Conservation (phyloP, 2,113 vertebrate species). For the Mormoops blainvillei region DNA sequence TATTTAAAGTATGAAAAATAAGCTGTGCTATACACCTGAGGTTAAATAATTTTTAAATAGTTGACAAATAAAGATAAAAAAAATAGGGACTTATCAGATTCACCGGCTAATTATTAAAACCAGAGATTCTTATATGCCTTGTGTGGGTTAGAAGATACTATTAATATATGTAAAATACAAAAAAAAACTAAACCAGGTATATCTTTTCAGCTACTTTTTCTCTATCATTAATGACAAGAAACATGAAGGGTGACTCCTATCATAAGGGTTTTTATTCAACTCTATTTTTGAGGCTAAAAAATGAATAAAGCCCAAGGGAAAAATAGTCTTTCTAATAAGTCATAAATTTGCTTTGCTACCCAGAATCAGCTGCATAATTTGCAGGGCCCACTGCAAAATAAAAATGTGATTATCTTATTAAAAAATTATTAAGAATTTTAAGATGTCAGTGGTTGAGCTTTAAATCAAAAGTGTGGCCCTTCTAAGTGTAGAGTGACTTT, state of each 20-base stretch:
- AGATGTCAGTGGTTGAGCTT: background rate
- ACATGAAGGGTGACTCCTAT: background rate
- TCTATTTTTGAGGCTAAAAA: background rate
- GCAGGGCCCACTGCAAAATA: background rate
- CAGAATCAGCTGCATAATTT: background rate
- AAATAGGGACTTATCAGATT: background rate
- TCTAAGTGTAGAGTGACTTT: background rate
- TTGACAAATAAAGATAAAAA: background rate
- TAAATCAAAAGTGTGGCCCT: background rate
- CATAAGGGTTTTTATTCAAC: background rate
- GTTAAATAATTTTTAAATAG: background rate
- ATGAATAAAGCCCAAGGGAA: background rate
- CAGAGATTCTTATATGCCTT: background rate
- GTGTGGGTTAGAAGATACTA: background rate
- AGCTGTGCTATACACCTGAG: background rate
- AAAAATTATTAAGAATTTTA: background rate
- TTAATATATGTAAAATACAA: background rate
- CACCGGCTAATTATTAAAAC: background rate
- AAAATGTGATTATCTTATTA: background rate
- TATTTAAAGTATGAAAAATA: background rate
- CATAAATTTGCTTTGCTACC: background rate
- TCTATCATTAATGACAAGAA: background rate
- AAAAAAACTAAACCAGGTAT: background rate
- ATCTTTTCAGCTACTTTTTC: background rate
- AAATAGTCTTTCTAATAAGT: background rate